Evolutionary conservation across 2,113 vertebrate genomes (phyloP).

Genomic region (Sphaerodactylus townsendi): DNA sequence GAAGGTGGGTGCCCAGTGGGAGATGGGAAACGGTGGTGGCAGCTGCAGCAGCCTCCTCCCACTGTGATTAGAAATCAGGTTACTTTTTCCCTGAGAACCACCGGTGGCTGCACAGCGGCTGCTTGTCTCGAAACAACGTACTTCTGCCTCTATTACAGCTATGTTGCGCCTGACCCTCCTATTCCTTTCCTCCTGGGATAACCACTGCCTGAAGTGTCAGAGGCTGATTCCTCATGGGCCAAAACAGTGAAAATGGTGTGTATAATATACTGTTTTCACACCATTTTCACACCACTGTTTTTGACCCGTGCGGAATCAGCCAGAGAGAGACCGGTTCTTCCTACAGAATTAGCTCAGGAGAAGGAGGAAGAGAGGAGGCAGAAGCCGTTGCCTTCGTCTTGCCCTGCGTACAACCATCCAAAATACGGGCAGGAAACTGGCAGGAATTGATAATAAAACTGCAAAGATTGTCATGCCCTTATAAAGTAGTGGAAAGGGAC

Average conservation of each 20-base stretch:
- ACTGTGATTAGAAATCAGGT: slow-evolving; percentile 50
- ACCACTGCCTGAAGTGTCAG: slow-evolving; percentile 46
- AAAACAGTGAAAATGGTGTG: no score
- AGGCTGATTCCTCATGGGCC: no score
- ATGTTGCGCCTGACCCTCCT: slow-evolving; percentile 37
- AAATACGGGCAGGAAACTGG: no score
- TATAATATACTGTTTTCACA: no score
- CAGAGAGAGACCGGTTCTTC: slow-evolving; percentile 47
- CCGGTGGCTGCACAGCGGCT: slow-evolving; percentile 59
- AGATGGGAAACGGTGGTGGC: slow-evolving; percentile 28
- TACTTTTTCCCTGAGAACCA: slow-evolving; percentile 44
- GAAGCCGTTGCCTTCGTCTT: no score
- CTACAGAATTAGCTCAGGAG: slow-evolving; percentile 5
- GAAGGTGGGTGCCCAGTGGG: not conserved
- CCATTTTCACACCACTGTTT: no score
- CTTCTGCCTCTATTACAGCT: slow-evolving; percentile 28
- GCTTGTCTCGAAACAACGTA: slow-evolving; percentile 37
- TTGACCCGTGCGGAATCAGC: no score
- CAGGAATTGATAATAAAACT: no score
- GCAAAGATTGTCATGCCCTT: no score
- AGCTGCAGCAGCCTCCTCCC: slow-evolving; percentile 18
- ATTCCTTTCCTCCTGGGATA: slow-evolving; percentile 49
- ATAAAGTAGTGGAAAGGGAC: no score
- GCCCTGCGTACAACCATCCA: no score
- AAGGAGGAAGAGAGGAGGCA: not conserved